Evolutionary conservation across 2,888 invertebrate genomes (phyloP).

Genomic region (Habroteleia sp.): DNA sequence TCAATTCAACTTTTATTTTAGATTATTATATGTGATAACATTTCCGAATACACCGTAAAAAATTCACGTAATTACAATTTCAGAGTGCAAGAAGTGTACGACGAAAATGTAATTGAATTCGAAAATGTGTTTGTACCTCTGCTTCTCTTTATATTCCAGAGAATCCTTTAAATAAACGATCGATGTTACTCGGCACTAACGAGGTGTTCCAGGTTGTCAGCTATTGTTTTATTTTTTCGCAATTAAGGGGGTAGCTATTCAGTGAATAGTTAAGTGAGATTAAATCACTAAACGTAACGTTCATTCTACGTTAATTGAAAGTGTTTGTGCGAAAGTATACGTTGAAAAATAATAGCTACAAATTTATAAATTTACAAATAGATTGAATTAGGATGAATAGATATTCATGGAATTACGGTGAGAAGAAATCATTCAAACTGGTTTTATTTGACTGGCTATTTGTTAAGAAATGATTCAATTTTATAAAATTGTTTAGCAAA

Average conservation of each 20-base stretch:
- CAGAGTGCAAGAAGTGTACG: slow-evolving; percentile 2
- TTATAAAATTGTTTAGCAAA: no score
- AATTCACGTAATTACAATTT: slow-evolving; percentile 3
- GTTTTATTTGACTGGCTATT: no score
- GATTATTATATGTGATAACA: no score
- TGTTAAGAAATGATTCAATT: no score
- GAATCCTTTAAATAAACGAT: slow-evolving; percentile 59
- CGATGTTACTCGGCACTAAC: slow-evolving; percentile 54
- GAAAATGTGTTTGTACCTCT: slow-evolving; percentile 30
- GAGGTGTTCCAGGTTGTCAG: slow-evolving; percentile 42
- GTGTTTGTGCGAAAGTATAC: slow-evolving; percentile 8
- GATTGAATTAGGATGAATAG: slow-evolving; percentile 9
- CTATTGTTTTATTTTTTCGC: slow-evolving; percentile 51
- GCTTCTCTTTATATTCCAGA: slow-evolving; percentile 25
- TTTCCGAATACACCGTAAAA: slow-evolving; percentile 1
- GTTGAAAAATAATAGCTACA: neutral
- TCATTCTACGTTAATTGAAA: slow-evolving; percentile 36
- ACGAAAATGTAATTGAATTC: slow-evolving; percentile 40
- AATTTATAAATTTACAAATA: neutral
- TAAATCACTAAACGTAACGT: slow-evolving; percentile 43
- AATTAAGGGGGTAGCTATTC: slow-evolving; percentile 47
- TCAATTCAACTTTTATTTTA: slow-evolving; percentile 8
- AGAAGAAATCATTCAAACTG: no score
- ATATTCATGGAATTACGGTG: no score
- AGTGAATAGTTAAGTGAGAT: slow-evolving; percentile 50